These are phyloP conservation scores for Willowsia nigromaculata DNA, from an alignment of 2,888 invertebrate genomes.

Conservation along the genomic window DNA sequence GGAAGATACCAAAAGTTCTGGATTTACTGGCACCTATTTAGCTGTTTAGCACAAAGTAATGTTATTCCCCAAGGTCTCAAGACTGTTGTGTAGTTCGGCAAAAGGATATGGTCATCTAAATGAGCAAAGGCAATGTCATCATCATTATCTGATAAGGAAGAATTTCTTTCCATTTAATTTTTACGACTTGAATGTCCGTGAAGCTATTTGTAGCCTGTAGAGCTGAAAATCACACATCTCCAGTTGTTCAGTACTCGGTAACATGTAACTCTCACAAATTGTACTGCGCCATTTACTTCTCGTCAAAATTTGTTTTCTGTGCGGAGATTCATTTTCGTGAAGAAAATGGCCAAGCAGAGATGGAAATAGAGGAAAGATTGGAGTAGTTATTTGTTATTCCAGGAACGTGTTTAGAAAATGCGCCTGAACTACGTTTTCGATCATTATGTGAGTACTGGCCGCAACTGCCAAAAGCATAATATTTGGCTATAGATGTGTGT, in stretches of 20 bases:
- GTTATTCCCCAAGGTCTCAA: too few species aligned
- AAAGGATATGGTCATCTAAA: background rate
- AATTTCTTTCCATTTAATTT: constrained; percentile 1
- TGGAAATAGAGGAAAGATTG: background rate
- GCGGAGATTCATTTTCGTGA: constrained; percentile 39
- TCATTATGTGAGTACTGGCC: constrained; percentile 48
- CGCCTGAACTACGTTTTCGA: constrained; percentile 40
- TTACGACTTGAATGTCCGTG: background rate
- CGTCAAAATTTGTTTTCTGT: constrained; percentile 54
- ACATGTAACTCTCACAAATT: background rate
- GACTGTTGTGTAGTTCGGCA: too few species aligned
- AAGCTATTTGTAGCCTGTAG: too few species aligned
- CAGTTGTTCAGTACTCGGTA: background rate
- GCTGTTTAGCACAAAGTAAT: too few species aligned
- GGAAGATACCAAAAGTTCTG: too few species aligned
- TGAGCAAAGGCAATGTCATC: background rate
- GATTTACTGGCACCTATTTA: too few species aligned
- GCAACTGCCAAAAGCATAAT: constrained; percentile 60
- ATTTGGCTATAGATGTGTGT: constrained; percentile 19
- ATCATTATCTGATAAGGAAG: background rate
- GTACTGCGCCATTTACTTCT: background rate
- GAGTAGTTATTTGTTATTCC: constrained; percentile 51
- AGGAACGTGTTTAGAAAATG: constrained; percentile 56
- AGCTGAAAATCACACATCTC: background rate
- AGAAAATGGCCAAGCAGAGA: constrained; percentile 31